Base-by-base conservation (phyloP, 2,888 invertebrate genomes). In the Nomada ferruginata region DNA sequence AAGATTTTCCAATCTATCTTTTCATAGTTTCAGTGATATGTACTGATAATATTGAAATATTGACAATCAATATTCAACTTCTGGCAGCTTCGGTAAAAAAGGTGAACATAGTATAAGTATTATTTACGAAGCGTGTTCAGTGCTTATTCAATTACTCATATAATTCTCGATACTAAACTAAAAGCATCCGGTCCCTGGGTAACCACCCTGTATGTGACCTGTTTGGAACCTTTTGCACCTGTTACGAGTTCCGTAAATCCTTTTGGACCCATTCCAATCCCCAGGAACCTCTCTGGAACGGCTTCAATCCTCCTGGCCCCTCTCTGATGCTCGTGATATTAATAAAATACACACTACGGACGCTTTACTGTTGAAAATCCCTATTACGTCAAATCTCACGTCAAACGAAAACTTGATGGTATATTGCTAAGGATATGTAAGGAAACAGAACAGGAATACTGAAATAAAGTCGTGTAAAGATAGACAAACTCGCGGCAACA, bases 221-320 rank as follows among this genome's bases (percentile, higher is more conserved):
- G 73, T 77, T 77, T 73, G 61, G 73, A 73, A 77, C 66, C 77
- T 66, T 77, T 72, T 64, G 64, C 76, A 71, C 76, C 77, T 77
- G 77, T 73, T 66, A 29, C 53, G 73, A 61, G 61, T 44, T 64
- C 18, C 42, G 13, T 52, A 75, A 78, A 78, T 68, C 68, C 78
- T 63, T 18, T 78, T 78, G 78, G 75, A 75, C 50, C 26, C 15
- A 26, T 64, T 78, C 75, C 78, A 75, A 78, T 78, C 68, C 68
- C n/a, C 63, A 13, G 75, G 42, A 57, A 68, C 76, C 69, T 44
- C 47, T 44, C 61, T 18, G 26, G 50, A 57, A 47, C 61, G 18
- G 55, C 75, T 78, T 50, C 68, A 75, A 75, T 78, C 52, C 69
- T 13, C 42, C 50, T 50, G 50, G 64, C 44, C 64, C 18, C 42